These are phyloP conservation scores for Trichogramma dendrolimi DNA, from an alignment of 2,888 invertebrate species.

Conservation along the genomic window DNA sequence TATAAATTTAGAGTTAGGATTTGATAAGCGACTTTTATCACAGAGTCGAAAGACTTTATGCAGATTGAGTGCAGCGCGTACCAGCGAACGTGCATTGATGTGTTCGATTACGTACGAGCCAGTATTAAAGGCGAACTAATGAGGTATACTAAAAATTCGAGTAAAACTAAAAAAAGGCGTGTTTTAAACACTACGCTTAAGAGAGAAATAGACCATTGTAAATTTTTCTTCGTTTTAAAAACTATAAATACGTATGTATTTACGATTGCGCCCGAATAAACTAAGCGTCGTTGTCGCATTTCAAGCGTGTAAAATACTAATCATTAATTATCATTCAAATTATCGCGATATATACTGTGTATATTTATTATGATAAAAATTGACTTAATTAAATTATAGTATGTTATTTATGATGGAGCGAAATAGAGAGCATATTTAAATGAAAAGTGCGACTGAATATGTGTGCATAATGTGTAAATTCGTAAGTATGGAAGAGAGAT, in stretches of 20 bases:
- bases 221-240: slow-evolving; percentile 47
- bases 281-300: slow-evolving; percentile 40
- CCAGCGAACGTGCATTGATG: slow-evolving; percentile 7
- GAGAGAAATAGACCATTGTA: slow-evolving; percentile 44
- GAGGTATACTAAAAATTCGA: neutral
- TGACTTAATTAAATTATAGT: slow-evolving; percentile 35
- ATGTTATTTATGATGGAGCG: slow-evolving; percentile 20
- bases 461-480: slow-evolving; percentile 6
- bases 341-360: slow-evolving; percentile 48
- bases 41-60: too few species aligned
- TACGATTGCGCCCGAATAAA: slow-evolving; percentile 47
- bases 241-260: slow-evolving; percentile 50
- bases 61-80: neutral
- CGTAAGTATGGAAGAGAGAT: slow-evolving; percentile 23
- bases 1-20: too few species aligned
- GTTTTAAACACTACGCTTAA: slow-evolving; percentile 13
- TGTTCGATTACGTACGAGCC: slow-evolving; percentile 21
- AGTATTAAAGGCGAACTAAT: slow-evolving; percentile 26
- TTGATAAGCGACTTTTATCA: too few species aligned
- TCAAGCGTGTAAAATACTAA: slow-evolving; percentile 50
- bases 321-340: slow-evolving; percentile 49
- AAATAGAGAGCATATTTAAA: slow-evolving; percentile 11
- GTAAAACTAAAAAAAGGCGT: slow-evolving; percentile 16
- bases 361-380: slow-evolving; percentile 42
- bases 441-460: slow-evolving; percentile 3